Evolutionary conservation across 2,113 vertebrate species (phyloP), one percentile per base, ranked within the genome.

Genomic region (Phyllostomus discolor): DNA sequence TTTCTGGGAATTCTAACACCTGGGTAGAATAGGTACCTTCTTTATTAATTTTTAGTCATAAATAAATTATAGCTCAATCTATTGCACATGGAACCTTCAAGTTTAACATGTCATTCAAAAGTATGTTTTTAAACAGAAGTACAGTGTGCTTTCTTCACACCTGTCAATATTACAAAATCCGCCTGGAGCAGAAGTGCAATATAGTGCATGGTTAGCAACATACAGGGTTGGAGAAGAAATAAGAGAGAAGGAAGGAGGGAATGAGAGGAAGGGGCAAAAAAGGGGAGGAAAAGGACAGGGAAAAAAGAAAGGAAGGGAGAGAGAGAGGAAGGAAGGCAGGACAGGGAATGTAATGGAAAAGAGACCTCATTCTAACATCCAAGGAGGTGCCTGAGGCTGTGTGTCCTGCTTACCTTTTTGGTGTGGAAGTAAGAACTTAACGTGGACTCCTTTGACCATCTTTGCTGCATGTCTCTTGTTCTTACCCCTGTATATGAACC

Each of bases 41-140:
- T 43, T 31, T n/a, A 64, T 38, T 52, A 12, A 38, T 35, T 50
- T 48, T 43, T 64, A 7, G 2, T 31, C 28, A 35, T 4, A 10
- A 33, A 16, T 11, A 73, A 50, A 62, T 4, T 38, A 20, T 5
- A 12, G 5, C 38, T 9, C 1, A 17, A 17, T 2, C 24, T 31
- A 1, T 8, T 1, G 6, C 1, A 2, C 0, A 4, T 0, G n/a
- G 4, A 1, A 6, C 24, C 52, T n/a, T 48, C 35, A 14, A 38
- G 28, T 33, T 26, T 12, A 48, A 22, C 26, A 5, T 10, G 26
- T 16, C 1, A 11, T 14, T 41, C 64, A 41, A 41, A 91, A 50
- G 33, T 54, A 4, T 22, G 38, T 31, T 50, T 59, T n/a, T 10
- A 69, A 11, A 67, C n/a, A 69, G 46, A 75, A 31, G 12, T 38